Percentiles rank a stretch among this genome's conserved stretches.
These are phyloP conservation scores for Hemibagrus guttatus DNA, from an alignment of 2,797 vertebrate species.

Conservation along the genomic window DNA sequence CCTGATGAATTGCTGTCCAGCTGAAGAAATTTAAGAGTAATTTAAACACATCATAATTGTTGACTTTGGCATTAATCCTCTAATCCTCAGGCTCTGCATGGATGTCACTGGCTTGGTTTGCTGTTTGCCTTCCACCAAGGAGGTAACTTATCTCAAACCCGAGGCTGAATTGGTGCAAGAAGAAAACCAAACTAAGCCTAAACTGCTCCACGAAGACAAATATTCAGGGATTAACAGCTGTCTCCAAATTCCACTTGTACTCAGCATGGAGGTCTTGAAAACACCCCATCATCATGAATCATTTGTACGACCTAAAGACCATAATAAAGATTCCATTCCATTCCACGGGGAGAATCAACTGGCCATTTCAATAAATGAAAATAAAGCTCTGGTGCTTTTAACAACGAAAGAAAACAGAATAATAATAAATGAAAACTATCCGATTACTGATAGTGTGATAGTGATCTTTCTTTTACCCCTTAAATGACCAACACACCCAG, in stretches of 20 bases:
- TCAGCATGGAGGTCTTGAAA: constrained; percentile 66
- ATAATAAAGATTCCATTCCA: constrained; percentile 53
- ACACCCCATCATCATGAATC: constrained; percentile 58
- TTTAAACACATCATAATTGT: background rate
- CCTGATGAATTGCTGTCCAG: background rate
- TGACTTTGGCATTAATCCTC: constrained; percentile 73
- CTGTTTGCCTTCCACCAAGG: constrained; percentile 70
- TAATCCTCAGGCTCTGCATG: constrained; percentile 82
- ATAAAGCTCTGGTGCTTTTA: background rate
- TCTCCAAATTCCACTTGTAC: constrained; percentile 67
- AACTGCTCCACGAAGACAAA: constrained; percentile 55
- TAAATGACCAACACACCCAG: background rate
- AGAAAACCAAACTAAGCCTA: constrained; percentile 54
- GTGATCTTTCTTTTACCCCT: background rate
- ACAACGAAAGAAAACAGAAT: background rate
- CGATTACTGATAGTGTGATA: background rate
- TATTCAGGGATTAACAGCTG: constrained; percentile 59
- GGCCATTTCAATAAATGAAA: too few species aligned
- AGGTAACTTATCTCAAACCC: constrained; percentile 66
- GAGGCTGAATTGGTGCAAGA: constrained; percentile 64
- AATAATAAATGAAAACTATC: background rate
- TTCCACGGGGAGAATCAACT: too few species aligned
- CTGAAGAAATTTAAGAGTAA: background rate
- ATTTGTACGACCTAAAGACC: constrained; percentile 81
- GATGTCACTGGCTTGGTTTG: constrained; percentile 73